Conservation (phyloP, 1,140 invertebrate species). For the Babylonia areolata region DNA sequence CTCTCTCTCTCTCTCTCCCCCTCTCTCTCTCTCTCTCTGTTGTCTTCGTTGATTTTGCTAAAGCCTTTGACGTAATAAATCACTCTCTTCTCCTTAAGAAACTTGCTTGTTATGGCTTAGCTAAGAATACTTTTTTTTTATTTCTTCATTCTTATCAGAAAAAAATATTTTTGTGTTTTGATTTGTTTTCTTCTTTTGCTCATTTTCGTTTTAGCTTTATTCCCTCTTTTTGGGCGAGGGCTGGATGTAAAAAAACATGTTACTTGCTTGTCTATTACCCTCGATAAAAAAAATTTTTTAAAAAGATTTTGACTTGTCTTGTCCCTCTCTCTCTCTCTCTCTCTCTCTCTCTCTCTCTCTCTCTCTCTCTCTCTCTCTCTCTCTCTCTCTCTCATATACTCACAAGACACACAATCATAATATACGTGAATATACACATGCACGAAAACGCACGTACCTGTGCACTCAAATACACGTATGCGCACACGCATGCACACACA, state of each 20-base stretch:
- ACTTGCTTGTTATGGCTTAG: no score
- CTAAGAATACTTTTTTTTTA: neutral
- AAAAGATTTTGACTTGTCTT: neutral
- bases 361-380: constrained; percentile 7
- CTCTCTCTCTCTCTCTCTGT: no score
- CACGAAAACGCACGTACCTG: neutral
- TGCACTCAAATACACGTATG: neutral
- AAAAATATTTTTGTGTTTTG: neutral
- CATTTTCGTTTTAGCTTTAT: neutral
- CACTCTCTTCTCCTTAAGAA: no score
- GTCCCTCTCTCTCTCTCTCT: neutral
- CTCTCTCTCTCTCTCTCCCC: no score
- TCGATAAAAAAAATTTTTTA: no score
- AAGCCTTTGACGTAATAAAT: no score
- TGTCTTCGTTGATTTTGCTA: no score
- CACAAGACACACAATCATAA: neutral
- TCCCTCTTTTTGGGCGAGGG: neutral
- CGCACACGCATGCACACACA: neutral
- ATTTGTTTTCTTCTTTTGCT: neutral
- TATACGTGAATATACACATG: neutral
- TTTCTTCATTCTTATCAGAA: neutral
- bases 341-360: constrained; percentile 4
- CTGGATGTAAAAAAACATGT: no score
- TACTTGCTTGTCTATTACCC: no score
- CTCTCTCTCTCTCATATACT: neutral